phyloP scores from a whole-genome alignment of 1,140 invertebrate genomes.

The Drosophila ogumai region DNA sequence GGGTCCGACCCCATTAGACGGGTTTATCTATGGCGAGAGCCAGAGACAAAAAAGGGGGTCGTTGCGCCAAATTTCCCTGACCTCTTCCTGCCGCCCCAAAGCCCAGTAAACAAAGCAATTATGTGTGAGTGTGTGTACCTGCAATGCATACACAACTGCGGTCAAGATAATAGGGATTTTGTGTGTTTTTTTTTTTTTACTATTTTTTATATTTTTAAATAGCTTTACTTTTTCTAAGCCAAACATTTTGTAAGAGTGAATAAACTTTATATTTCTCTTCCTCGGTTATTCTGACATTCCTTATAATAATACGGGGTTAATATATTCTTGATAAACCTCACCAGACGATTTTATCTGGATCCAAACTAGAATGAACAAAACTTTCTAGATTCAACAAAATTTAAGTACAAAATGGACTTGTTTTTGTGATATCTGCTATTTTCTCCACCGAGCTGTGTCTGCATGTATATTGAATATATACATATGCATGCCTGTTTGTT shows the following conservation, averaged over 20 bases:
- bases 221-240: no score
- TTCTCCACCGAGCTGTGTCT: not conserved
- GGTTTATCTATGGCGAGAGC: slow-evolving; percentile 27
- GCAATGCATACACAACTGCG: slow-evolving; percentile 4
- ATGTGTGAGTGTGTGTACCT: slow-evolving; percentile 30
- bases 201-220: no score
- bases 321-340: no score
- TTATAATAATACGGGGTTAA: no score
- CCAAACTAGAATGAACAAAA: not conserved
- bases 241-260: no score
- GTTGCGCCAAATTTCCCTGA: slow-evolving; percentile 37
- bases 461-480: slow-evolving; percentile 25
- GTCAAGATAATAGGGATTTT: not conserved
- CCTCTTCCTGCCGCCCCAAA: not conserved
- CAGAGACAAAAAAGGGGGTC: slow-evolving; percentile 35
- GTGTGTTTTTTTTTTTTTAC: no score
- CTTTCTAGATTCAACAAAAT: not conserved
- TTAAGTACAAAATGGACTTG: rapidly evolving
- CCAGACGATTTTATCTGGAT: not conserved
- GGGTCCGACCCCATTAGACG: slow-evolving; percentile 30
- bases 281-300: no score
- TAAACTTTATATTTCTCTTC: no score
- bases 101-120: slow-evolving; percentile 49
- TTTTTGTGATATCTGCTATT: not conserved
- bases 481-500: slow-evolving; percentile 12